Conservation (phyloP, 2,113 vertebrate species). For the Monarcha castaneiventris region DNA sequence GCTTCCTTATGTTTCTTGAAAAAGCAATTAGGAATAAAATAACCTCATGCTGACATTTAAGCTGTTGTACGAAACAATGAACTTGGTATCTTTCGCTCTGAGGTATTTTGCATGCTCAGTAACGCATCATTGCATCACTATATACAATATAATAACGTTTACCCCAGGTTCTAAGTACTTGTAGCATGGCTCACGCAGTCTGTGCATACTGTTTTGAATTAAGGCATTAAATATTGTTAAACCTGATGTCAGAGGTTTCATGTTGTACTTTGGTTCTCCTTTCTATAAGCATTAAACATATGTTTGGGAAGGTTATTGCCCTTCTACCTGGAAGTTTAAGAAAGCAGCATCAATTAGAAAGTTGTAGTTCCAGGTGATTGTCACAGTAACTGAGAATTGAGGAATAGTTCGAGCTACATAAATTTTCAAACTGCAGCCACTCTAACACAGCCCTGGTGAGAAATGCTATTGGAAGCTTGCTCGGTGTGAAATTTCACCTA, state of each 20-base stretch:
- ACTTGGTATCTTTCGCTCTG: background rate
- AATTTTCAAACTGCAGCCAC: slow-evolving; percentile 6
- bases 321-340: background rate
- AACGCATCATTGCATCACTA: background rate
- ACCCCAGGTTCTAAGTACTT: background rate
- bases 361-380: background rate
- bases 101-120: slow-evolving; percentile 26
- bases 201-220: background rate
- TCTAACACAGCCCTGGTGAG: background rate
- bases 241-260: background rate
- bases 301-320: background rate
- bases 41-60: slow-evolving; percentile 49
- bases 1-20: background rate
- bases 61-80: background rate
- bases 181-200: background rate
- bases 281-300: background rate
- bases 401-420: background rate
- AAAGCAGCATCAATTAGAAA: background rate
- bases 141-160: background rate
- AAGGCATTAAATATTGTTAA: slow-evolving; percentile 44
- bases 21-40: slow-evolving; percentile 16
- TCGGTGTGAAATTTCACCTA: slow-evolving; percentile 48
- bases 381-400: background rate
- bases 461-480: slow-evolving; percentile 25
- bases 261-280: background rate